These are phyloP conservation scores for Parnassius smintheus DNA, from an alignment of 2,888 invertebrate species.

Conservation along the genomic window DNA sequence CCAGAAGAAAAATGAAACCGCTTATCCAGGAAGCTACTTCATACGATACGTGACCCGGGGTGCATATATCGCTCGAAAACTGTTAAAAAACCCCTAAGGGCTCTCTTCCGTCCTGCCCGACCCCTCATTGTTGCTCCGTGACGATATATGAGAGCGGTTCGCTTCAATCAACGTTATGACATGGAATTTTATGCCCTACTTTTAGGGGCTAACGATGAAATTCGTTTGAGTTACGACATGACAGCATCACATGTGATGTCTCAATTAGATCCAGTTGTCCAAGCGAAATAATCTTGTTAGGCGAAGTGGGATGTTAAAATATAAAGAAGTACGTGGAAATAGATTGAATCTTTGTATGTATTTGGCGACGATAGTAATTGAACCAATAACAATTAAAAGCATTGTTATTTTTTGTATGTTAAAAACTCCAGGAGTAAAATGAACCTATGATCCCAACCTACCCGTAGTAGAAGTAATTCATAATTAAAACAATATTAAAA, in stretches of 20 bases:
- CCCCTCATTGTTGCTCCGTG: conserved; percentile 35
- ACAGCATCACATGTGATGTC: conserved; percentile 39
- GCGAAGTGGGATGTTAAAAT: conserved; percentile 33
- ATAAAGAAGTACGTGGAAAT: conserved; percentile 20
- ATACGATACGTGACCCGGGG: conserved; percentile 77
- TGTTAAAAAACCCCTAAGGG: conserved; percentile 72
- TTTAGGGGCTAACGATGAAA: conserved; percentile 28
- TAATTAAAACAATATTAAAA: too few relatives aligned
- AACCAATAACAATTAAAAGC: background rate
- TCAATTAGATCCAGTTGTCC: conserved; percentile 62
- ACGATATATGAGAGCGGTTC: conserved; percentile 20
- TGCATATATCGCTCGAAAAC: conserved; percentile 72
- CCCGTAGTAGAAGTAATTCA: too few relatives aligned
- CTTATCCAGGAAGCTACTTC: conserved; percentile 76
- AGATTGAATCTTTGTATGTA: background rate
- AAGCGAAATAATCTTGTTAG: conserved; percentile 56
- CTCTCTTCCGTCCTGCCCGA: conserved; percentile 37
- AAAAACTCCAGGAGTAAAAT: too few relatives aligned
- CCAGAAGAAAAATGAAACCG: conserved; percentile 68
- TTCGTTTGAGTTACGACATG: conserved; percentile 34
- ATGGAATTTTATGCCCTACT: conserved; percentile 27
- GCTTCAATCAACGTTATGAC: conserved; percentile 18
- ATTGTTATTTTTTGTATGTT: too few relatives aligned
- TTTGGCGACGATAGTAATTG: conserved; percentile 12
- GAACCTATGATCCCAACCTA: too few relatives aligned